Evolutionary conservation across 1,140 invertebrate genomes (phyloP), one percentile per base, ranked within the genome.

Genomic region (Bombus terrestris): DNA sequence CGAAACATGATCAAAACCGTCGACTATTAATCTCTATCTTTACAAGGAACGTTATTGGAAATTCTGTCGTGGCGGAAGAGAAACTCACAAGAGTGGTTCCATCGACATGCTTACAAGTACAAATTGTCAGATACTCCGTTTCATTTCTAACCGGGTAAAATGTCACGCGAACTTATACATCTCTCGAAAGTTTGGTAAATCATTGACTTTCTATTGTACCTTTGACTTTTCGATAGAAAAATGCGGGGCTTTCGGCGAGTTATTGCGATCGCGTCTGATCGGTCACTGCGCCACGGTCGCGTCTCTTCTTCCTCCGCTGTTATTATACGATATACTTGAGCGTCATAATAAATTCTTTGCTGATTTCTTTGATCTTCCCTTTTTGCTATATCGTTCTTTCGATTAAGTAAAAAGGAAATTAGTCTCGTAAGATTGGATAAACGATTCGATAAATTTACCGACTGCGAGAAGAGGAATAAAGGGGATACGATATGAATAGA

Each of bases 121-220:
- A 80, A 80, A 80, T 78, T 43, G 75, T 78, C 4, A 18, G 28
- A 35, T 32, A 71, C 12, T 35, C 64, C 35, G 77, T 41, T 66
- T 68, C 73, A 77, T 83, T 83, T 68, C 41, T 68, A 68, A 82
- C 64, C 59, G 59, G 22, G 43, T 3, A 13, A 75, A 83, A 75
- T 66, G 59, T 66, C 57, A 25, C 32, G 32, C 79, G 59, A 35
- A 32, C 66, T 76, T 47, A 22, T 35, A 64, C n/a, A 41, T 37
- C 41, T n/a, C 5, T 78, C 39, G 57, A 43, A 41, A 64, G 28
- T 78, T 66, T 43, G 39, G n/a, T 35, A 35, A 78, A 64, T 78
- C 18, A 66, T n/a, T 77, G 28, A 41, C 59, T 64, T 64, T 64
- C 18, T 32, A 25, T 43, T 32, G 8, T 32, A 47, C 41, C 37